Evolutionary conservation across 37 sponge, comb jelly and placozoan species (phyloP).

Genomic region (Aplysina aerophoba): DNA sequence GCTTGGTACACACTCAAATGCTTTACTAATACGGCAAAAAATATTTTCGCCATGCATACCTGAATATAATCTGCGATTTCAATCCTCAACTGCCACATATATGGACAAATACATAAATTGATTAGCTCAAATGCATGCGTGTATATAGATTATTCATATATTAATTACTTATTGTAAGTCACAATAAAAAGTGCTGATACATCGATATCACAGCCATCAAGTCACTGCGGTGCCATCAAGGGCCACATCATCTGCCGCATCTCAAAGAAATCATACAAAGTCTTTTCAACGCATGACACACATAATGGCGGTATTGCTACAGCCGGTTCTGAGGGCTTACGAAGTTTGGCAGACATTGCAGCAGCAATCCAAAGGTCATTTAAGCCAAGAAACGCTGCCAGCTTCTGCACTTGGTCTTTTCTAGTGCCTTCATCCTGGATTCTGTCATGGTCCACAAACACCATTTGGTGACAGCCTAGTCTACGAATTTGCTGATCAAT

Average conservation of each 20-base stretch:
- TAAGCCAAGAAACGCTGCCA: neutral
- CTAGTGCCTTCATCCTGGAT: constrained; percentile 5
- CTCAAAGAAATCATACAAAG: neutral
- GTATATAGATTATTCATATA: no score
- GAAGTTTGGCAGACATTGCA: neutral
- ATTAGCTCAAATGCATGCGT: no score
- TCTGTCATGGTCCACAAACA: neutral
- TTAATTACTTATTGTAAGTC: no score
- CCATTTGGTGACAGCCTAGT: neutral
- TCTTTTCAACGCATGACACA: neutral
- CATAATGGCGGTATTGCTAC: neutral
- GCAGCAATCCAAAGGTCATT: neutral
- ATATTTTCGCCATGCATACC: no score
- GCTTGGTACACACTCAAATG: no score
- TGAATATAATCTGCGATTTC: no score
- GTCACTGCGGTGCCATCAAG: neutral
- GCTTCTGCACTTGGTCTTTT: neutral
- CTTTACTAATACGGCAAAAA: no score
- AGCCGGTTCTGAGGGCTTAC: neutral
- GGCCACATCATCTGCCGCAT: neutral
- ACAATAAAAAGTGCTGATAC: no score
- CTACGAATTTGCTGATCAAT: constrained; percentile 7
- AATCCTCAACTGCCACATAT: no score
- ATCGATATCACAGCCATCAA: no score
- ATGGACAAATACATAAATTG: no score